Evolutionary conservation across 2,113 vertebrate genomes (phyloP), one percentile per base, ranked within the genome.

Genomic region (Chamaetylas fuelleborni): DNA sequence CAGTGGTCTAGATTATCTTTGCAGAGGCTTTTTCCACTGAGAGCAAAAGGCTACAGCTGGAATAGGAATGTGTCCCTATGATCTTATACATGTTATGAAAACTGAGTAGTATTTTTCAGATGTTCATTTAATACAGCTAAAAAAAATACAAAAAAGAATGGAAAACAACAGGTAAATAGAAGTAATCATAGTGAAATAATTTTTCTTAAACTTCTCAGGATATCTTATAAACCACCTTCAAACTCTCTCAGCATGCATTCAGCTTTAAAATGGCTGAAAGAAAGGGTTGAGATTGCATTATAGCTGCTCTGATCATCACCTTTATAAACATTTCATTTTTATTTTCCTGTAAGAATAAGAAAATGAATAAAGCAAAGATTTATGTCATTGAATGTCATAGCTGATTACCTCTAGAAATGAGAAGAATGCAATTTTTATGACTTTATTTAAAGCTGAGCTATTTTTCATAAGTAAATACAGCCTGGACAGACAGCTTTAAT

Each of bases 401-500:
- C 86, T 97, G 97, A 97, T 98, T 98, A 97, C 97, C 94, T 95
- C 91, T 64, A 93, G 86, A 98, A 97, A 97, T 97, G 94, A 96
- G 88, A 97, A 95, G 91, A 97, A 97, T 97, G 84, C 69, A 98
- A 97, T 98, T 97, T 98, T 98, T 98, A 97, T 96, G 84, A 94
- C 84, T 97, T 97, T 97, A 94, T 97, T 95, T 97, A 97, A 97
- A 97, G 93, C 86, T 53, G 86, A 96, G 83, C 77, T 96, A 94
- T 98, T 97, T 98, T 97, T 98, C 95, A 96, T 89, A 57, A 86
- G 86, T 64, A 95, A 97, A 97, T 96, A 92, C 33, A 94, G 36
- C 74, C 81, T 81, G 88, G 57, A 40, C 70, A 94, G 96, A 93
- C 45, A 97, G 62, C 82, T 97, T 98, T 96, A 97, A 96, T 98